Evolutionary conservation across 2,888 invertebrate species (phyloP).

Genomic region (Nephrotoma appendiculata): DNA sequence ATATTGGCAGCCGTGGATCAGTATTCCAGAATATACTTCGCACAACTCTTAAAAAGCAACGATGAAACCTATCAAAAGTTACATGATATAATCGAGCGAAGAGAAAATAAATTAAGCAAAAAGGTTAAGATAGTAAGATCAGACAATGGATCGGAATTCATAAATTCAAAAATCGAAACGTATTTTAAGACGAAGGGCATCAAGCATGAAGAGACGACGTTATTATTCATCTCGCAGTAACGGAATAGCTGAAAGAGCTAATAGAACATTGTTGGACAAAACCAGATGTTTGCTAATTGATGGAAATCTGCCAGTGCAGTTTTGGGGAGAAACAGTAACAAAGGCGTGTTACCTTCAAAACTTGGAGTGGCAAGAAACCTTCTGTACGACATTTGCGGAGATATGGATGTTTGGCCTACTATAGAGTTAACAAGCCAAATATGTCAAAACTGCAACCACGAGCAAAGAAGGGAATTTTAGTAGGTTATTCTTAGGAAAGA

Average conservation of each 20-base stretch:
- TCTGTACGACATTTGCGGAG: not conserved
- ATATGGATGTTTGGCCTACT: not conserved
- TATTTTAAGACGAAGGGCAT: too few relatives aligned
- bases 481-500: too few relatives aligned
- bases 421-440: not conserved
- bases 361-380: not conserved
- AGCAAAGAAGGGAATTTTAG: too few relatives aligned
- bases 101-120: not conserved
- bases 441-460: not conserved
- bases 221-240: too few relatives aligned
- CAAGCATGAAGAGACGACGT: too few relatives aligned
- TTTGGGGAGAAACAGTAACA: not conserved
- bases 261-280: too few relatives aligned
- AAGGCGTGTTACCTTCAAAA: too few relatives aligned
- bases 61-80: not conserved
- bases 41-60: not conserved
- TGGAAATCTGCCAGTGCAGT: not conserved
- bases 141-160: not conserved
- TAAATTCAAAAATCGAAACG: too few relatives aligned
- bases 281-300: not conserved
- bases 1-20: not conserved
- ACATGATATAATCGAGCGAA: not conserved
- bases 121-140: not conserved
- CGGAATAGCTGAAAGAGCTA: too few relatives aligned
- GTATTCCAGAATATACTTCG: not conserved